A percentile compares a stretch with the other conserved stretches of the same genome.
phyloP scores from a whole-genome alignment of 2,113 vertebrate species.

The Lampris incognitus region DNA sequence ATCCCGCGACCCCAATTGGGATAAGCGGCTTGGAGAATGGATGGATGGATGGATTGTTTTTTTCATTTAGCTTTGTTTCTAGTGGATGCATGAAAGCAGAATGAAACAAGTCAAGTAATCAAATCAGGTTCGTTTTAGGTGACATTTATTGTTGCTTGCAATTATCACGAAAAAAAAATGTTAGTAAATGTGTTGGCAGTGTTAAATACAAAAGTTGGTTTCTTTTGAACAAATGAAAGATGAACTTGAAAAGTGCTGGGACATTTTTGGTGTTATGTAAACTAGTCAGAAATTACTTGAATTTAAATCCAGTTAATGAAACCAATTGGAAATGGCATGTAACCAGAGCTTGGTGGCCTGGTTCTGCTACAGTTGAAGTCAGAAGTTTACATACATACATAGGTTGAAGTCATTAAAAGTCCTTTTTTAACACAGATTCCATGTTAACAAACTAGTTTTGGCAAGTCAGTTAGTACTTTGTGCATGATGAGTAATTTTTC shows the following conservation, averaged over 20 bases:
- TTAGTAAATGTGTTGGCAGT: constrained; percentile 62
- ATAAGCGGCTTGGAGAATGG: no score
- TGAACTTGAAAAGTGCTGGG: constrained; percentile 11
- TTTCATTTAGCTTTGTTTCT: no score
- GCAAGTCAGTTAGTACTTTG: no score
- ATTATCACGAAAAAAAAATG: constrained; percentile 51
- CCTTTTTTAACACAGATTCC: no score
- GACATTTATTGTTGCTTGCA: constrained; percentile 74
- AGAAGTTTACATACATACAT: no score
- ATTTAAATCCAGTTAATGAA: background rate
- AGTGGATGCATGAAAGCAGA: constrained; percentile 15
- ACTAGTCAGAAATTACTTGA: background rate
- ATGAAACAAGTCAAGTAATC: background rate
- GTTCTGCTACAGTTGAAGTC: background rate
- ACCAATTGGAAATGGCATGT: constrained; percentile 12
- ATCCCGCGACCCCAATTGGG: no score
- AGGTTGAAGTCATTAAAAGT: no score
- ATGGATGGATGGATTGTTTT: no score
- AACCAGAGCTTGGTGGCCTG: constrained; percentile 4
- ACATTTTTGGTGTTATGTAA: background rate
- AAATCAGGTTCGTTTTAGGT: background rate
- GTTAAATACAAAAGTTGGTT: constrained; percentile 64
- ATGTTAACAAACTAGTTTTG: no score
- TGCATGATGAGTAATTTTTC: no score
- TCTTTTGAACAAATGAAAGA: constrained; percentile 46